Base-by-base conservation (phyloP, 2,113 vertebrate genomes). In the Amazona vittata region DNA sequence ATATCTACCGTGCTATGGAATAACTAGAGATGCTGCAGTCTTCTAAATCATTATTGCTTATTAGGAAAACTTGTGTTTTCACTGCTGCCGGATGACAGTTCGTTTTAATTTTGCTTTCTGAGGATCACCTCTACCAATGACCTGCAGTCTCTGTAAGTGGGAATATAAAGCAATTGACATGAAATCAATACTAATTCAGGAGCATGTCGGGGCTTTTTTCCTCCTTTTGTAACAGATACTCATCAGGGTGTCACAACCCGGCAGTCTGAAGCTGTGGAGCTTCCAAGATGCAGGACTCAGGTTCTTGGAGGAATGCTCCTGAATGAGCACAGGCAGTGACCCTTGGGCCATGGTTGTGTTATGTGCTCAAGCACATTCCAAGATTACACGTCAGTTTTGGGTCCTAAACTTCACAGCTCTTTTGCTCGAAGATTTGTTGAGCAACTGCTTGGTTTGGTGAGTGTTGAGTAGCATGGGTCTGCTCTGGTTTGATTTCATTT, bases 161-260 rank as follows among this genome's bases (percentile, higher is more conserved):
- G 53, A 85, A 89, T 87, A 49, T 70, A 94, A 92, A 94, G 67
- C 70, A 92, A 94, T 94, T 89, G 85, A 82, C 85, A 78, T 19
- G 29, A 90, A 95, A 94, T 96, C 93, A 80, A 82, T 95, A 79
- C 86, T 93, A 81, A 95, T 93, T 93, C 69, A 74, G 71, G 44
- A 95, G 33, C 0, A 10, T 20, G 71, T 77, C 4, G 10, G 24
- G 28, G 2, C 24, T 49, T 89, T 89, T 87, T 93, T 43, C 35
- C 53, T 95, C 49, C 7, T 2, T 82, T 71, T 62, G 62, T 84
- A 92, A 29, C 26, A 63, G 76, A 59, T 74, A 47, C 63, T 90
- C 87, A 71, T 64, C 69, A 37, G 80, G 33, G 16, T 67, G 49
- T 69, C 91, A 53, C 2, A 10, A 49, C 22, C 15, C 31, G 47